A percentile compares a stretch with the other conserved stretches of the same genome.
These are phyloP conservation scores for Phyto melanocephala DNA, from an alignment of 2,888 invertebrate species.

Conservation along the genomic window DNA sequence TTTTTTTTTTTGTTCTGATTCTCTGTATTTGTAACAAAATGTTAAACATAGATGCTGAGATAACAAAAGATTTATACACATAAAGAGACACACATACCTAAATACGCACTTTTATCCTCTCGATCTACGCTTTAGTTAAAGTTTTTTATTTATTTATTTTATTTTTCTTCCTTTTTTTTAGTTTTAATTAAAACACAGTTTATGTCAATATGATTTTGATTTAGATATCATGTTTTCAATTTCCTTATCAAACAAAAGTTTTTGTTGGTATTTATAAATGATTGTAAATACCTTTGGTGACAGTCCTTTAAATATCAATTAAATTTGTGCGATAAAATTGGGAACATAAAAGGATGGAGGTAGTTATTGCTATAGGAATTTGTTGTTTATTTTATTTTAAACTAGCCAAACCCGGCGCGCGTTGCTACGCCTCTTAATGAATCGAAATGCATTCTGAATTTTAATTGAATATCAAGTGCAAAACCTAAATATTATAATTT, in stretches of 20 bases:
- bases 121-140: neutral
- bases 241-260: slow-evolving; percentile 15
- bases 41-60: no score
- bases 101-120: neutral
- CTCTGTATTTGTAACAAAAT: no score
- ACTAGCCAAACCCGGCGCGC: no score
- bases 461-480: no score
- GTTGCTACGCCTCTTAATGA: no score
- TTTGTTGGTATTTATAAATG: neutral
- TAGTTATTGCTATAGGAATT: neutral
- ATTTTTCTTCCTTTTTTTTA: neutral
- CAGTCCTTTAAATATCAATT: slow-evolving; percentile 42
- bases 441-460: no score
- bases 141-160: no score
- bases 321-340: slow-evolving; percentile 25
- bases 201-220: slow-evolving; percentile 37
- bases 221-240: slow-evolving; percentile 32
- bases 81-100: neutral
- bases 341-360: neutral
- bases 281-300: slow-evolving; percentile 21
- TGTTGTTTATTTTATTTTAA: no score
- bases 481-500: no score
- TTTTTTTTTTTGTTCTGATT: no score
- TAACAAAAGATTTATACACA: no score
- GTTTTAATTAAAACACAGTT: slow-evolving; percentile 37